These are phyloP conservation scores for Athrips mouffetella DNA, from an alignment of 2,888 invertebrate species.

Conservation along the genomic window DNA sequence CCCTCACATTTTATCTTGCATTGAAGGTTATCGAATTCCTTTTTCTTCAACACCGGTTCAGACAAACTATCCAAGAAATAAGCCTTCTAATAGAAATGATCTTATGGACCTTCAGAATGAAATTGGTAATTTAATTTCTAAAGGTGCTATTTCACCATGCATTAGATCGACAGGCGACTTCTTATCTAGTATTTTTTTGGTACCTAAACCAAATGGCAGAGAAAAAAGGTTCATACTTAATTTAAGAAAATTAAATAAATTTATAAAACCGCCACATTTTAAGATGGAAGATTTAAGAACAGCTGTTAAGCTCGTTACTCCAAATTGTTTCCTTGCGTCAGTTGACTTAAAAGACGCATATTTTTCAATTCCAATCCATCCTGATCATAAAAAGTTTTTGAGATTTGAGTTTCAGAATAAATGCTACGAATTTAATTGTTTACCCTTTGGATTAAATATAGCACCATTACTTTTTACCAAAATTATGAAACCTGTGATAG, in stretches of 20 bases:
- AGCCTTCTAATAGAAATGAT: not conserved
- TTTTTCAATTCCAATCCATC: no score
- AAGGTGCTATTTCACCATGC: not conserved
- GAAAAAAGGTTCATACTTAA: not conserved
- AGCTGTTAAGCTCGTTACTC: not conserved
- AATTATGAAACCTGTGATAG: not conserved
- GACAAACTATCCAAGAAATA: not conserved
- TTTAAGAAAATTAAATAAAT: not conserved
- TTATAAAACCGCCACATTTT: conserved; percentile 1
- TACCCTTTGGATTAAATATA: conserved; percentile 6
- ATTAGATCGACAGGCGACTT: not conserved
- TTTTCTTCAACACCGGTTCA: not conserved
- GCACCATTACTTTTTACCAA: no score
- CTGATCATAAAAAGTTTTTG: no score
- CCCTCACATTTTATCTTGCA: no score
- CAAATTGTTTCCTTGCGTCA: not conserved
- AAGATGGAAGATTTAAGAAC: conserved; percentile 2
- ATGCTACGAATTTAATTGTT: conserved; percentile 1
- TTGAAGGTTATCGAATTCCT: not conserved
- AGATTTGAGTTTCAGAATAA: not conserved
- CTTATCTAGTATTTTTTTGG: conserved; percentile 7
- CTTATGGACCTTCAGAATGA: not conserved
- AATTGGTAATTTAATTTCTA: not conserved
- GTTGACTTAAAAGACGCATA: no score
- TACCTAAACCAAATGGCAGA: not conserved